phyloP scores from a whole-genome alignment of 2,797 vertebrate species.

The Rhinatrema bivittatum region DNA sequence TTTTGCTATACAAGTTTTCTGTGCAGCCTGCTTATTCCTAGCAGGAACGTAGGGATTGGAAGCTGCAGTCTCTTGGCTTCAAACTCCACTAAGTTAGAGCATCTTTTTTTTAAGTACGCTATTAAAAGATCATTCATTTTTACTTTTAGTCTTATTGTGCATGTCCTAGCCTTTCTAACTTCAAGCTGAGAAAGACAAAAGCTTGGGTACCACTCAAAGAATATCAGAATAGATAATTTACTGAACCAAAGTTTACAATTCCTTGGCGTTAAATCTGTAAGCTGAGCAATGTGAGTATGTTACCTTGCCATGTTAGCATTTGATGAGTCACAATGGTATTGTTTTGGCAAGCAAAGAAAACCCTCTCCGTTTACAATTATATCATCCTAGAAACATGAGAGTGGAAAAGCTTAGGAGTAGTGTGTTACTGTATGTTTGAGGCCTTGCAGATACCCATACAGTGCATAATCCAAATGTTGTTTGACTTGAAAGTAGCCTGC shows the following conservation, averaged over 20 bases:
- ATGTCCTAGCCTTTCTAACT: too few species aligned
- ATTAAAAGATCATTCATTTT: too few species aligned
- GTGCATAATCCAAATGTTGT: not conserved
- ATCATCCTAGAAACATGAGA: not conserved
- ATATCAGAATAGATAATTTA: not conserved
- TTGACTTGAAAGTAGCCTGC: not conserved
- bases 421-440: not conserved
- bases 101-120: too few species aligned
- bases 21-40: too few species aligned
- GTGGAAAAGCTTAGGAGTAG: not conserved
- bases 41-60: too few species aligned
- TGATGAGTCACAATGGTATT: not conserved
- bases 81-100: too few species aligned
- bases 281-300: constrained; percentile 6
- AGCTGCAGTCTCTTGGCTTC: too few species aligned
- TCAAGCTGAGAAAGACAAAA: too few species aligned
- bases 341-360: constrained; percentile 2
- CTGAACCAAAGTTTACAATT: not conserved
- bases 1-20: too few species aligned
- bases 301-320: constrained; percentile 6
- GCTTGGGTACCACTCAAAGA: too few species aligned
- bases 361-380: not conserved
- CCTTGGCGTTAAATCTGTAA: constrained; percentile 10
- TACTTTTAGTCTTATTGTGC: too few species aligned
- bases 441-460: not conserved